Conservation (phyloP, 2,888 invertebrate genomes). For the Anarsia innoxiella region DNA sequence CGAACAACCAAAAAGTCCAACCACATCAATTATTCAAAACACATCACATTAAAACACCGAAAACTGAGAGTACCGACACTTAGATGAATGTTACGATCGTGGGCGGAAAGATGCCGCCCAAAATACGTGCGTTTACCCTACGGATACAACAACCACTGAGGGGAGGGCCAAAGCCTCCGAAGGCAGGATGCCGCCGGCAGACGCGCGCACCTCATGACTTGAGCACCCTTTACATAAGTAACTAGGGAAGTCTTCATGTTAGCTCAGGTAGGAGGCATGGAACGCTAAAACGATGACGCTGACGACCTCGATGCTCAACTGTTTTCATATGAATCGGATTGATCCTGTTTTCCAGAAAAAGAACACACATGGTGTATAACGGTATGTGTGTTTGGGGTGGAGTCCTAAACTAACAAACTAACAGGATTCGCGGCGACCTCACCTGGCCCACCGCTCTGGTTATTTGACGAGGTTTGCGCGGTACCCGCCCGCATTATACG, state of each 20-base stretch:
- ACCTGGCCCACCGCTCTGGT: constrained; percentile 13
- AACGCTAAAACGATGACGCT: no score
- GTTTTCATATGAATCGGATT: no score
- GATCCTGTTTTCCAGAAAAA: background rate
- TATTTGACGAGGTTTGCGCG: constrained; percentile 15
- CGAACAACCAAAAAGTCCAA: constrained; percentile 33
- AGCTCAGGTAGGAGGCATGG: constrained; percentile 50
- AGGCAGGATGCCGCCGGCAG: constrained; percentile 36
- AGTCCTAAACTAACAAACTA: constrained; percentile 18
- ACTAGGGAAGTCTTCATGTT: constrained; percentile 37
- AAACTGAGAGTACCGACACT: constrained; percentile 26
- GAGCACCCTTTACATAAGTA: constrained; percentile 38
- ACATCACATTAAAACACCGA: constrained; percentile 38
- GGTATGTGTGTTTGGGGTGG: constrained; percentile 6
- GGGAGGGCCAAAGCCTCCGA: constrained; percentile 43
- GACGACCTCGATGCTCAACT: no score
- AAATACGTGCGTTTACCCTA: constrained; percentile 43
- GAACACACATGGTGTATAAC: background rate
- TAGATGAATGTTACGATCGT: constrained; percentile 25
- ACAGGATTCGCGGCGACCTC: constrained; percentile 10
- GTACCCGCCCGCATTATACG: constrained; percentile 6
- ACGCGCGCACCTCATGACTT: constrained; percentile 66
- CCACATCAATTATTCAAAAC: constrained; percentile 34
- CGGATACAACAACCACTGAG: constrained; percentile 49
- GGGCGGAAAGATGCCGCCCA: constrained; percentile 36